Base-by-base conservation (phyloP, 2,113 vertebrate genomes). In the Chitala chitala region DNA sequence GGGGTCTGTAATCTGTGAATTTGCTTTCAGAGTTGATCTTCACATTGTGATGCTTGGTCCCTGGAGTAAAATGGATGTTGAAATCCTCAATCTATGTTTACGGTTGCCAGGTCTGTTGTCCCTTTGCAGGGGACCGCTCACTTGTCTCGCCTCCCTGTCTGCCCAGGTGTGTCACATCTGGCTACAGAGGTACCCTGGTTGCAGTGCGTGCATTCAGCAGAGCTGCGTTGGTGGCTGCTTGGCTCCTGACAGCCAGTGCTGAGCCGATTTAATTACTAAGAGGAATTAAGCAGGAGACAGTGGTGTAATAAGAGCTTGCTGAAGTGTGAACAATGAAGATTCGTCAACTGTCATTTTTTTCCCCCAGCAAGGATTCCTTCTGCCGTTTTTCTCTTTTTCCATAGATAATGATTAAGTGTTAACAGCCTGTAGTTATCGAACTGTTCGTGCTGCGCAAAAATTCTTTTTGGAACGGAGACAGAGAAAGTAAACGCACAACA, bases 341-440 rank as follows among this genome's bases (percentile, higher is more conserved):
- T 75, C 55, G 68, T 78, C 56, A 78, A 78, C 71, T 79, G 76
- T 71, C 75, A 71, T 75, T 76, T 66, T 33, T 80, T 69, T 69
- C 46, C 65, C 42, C 48, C 73, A 69, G 71, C 64, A 72, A 55
- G 22, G 26, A 42, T 65, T 65, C 29, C 55, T 64, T 69, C 15
- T 73, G 69, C 68, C 26, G 56, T 69, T 74, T 71, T 71, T 75
- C 70, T 73, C 71, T 66, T 76, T 71, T 76, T 84, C 78, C 81
- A 78, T 81, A 70, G 80, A 84, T 84, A 81, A 84, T 80, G 75
- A 82, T 86, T 84, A 83, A 83, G 77, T 76, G 72, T 73, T 79
- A 80, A 81, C 75, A 79, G 71, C 73, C 36, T 61, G 84, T 84
- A 24, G 78, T 86, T 79, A 84, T 83, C 77, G 82, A 80, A 80